Evolutionary conservation across 2,888 invertebrate genomes (phyloP).

Genomic region (Epinotia brunnichana): DNA sequence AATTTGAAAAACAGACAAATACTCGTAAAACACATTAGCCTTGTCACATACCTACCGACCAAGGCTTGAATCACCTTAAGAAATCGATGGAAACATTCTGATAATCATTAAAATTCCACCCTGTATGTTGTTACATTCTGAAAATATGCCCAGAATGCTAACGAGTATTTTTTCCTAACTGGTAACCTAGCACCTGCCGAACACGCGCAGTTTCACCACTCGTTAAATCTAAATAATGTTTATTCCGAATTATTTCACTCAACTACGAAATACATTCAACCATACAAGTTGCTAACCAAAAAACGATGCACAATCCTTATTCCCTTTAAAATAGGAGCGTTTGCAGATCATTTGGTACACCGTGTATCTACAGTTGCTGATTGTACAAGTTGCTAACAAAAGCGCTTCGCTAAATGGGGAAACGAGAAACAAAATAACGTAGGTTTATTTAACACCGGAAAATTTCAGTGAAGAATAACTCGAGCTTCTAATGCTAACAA

Average conservation of each 20-base stretch:
- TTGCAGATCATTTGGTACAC: neutral
- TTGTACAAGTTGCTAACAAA: constrained; percentile 14
- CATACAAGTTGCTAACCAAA: neutral
- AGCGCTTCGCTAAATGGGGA: constrained; percentile 4
- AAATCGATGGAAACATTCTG: neutral
- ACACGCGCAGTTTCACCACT: neutral
- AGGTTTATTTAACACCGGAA: constrained; percentile 55
- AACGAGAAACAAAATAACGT: constrained; percentile 54
- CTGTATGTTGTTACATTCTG: neutral
- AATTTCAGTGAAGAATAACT: constrained; percentile 46
- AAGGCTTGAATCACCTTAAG: too few species aligned
- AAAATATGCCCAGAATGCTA: neutral
- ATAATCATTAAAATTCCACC: neutral
- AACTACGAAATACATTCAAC: neutral
- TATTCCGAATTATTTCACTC: constrained; percentile 23
- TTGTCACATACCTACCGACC: too few species aligned
- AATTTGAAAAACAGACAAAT: too few species aligned
- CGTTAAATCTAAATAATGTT: constrained; percentile 15
- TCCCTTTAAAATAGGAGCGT: neutral
- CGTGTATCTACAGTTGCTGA: neutral
- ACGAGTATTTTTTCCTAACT: neutral
- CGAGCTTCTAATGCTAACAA: constrained; percentile 44
- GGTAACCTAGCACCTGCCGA: neutral
- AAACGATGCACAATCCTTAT: neutral
- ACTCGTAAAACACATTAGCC: too few species aligned